These are phyloP conservation scores for Equus quagga DNA, from an alignment of 2,113 vertebrate genomes.

Conservation along the genomic window DNA sequence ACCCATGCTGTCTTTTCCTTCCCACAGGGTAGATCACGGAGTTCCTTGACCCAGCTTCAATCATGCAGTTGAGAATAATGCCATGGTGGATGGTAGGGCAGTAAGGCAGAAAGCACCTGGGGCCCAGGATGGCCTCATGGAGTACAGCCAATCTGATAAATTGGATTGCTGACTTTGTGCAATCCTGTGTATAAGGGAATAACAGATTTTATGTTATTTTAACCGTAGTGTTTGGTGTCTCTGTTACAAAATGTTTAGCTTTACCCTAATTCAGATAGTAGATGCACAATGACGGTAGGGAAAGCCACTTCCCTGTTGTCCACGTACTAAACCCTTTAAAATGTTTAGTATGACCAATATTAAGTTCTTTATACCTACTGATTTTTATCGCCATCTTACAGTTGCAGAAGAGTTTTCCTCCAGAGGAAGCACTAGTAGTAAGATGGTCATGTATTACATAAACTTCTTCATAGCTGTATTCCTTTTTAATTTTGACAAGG, in stretches of 20 bases:
- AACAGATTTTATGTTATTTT: background rate
- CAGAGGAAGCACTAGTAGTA: background rate
- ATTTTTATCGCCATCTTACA: background rate
- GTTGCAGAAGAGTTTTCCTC: background rate
- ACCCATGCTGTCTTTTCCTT: background rate
- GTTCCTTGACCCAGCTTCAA: conserved; percentile 34
- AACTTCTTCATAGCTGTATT: background rate
- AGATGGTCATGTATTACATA: background rate
- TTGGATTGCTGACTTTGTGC: background rate
- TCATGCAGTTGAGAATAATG: background rate
- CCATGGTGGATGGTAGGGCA: background rate
- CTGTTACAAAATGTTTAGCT: background rate
- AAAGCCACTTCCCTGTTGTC: background rate
- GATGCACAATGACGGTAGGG: background rate
- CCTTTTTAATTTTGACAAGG: background rate
- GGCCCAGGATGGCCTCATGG: background rate
- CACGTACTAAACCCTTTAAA: background rate
- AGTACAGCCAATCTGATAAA: background rate
- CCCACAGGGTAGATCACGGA: background rate
- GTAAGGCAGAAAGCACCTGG: background rate
- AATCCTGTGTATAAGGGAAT: background rate
- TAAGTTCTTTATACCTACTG: background rate
- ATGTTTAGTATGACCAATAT: background rate
- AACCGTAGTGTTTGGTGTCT: background rate
- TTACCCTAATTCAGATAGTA: background rate